Base-by-base conservation (phyloP, 2,797 vertebrate genomes). In the Kryptolebias ocellatus region DNA sequence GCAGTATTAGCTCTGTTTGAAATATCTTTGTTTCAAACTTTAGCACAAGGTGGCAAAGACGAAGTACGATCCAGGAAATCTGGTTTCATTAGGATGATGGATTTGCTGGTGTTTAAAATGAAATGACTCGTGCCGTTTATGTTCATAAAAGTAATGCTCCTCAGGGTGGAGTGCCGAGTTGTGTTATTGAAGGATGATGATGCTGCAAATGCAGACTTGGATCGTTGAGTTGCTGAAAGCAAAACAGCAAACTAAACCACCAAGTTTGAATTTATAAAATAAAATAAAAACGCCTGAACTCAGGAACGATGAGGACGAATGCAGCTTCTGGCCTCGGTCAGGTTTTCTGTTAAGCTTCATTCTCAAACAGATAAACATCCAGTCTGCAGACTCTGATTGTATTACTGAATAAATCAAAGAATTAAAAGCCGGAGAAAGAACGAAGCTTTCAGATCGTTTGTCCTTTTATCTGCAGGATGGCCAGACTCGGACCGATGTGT, bases 391-490 rank as follows among this genome's bases (percentile, higher is more conserved):
- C 28, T 12, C 45, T 12, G 47, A 69, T 54, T 15, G 46, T 1
- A 20, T 20, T 70, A 57, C 53, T 53, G 49, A 60, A 3, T 58
- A 57, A 73, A 67, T 45, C 1, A 50, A 51, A 45, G 56, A 60
- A 56, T 46, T 80, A 53, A 76, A 60, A 56, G 44, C 44, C 11
- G 62, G 42, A 44, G 39, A 67, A 66, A 54, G 50, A 29, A 66
- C 46, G 68, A 56, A 27, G 66, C 50, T 59, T 67, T 50, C 28
- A 18, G 66, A 74, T 83, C 60, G 64, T 24, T 60, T 76, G 76
- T 83, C 79, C 76, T 60, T 64, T 60, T 47, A 24, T 64, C 63
- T 57, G 37, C 58, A 74, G 69, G 76, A 50, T 24, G 44, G 57
- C 37, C 3, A 0, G 14, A 53, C 76, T 74, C 72, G 4, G 66